phyloP scores from a whole-genome alignment of 1,140 invertebrate species.

The Cyclargus thomasi region DNA sequence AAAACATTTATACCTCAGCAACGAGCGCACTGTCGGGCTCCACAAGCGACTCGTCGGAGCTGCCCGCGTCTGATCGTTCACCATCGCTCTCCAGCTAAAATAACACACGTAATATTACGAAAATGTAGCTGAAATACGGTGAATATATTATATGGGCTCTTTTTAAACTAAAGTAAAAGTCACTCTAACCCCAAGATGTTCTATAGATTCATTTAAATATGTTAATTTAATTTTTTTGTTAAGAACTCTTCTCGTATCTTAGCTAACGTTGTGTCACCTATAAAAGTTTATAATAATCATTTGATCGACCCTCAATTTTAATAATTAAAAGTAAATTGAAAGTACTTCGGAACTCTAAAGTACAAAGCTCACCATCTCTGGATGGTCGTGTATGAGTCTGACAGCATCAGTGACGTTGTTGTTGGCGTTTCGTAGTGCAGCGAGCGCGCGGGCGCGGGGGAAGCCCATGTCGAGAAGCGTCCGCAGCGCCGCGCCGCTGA shows the following conservation, averaged over 20 bases:
- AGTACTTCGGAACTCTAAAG: no score
- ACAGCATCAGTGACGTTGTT: slow-evolving; percentile 81
- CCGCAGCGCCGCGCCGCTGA: slow-evolving; percentile 24
- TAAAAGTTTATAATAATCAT: no score
- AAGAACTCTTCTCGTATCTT: no score
- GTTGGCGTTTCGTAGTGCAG: slow-evolving; percentile 79
- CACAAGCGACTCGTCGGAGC: slow-evolving; percentile 35
- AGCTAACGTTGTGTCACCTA: no score
- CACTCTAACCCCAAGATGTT: no score
- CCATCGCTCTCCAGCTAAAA: slow-evolving; percentile 31
- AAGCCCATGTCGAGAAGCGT: slow-evolving; percentile 81
- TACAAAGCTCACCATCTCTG: slow-evolving; percentile 52
- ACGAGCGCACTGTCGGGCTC: slow-evolving; percentile 58
- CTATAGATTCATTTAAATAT: no score
- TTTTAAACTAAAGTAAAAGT: no score
- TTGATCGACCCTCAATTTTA: no score
- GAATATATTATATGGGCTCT: no score
- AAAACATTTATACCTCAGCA: slow-evolving; percentile 50
- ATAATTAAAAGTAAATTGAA: no score
- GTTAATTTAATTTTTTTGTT: no score
- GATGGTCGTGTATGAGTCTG: slow-evolving; percentile 78
- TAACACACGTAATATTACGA: neutral
- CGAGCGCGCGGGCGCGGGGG: slow-evolving; percentile 69
- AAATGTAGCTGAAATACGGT: no score
- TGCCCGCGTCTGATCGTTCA: slow-evolving; percentile 28